Base-by-base conservation (phyloP, 2,797 vertebrate species). In the Diplodus puntazzo region DNA sequence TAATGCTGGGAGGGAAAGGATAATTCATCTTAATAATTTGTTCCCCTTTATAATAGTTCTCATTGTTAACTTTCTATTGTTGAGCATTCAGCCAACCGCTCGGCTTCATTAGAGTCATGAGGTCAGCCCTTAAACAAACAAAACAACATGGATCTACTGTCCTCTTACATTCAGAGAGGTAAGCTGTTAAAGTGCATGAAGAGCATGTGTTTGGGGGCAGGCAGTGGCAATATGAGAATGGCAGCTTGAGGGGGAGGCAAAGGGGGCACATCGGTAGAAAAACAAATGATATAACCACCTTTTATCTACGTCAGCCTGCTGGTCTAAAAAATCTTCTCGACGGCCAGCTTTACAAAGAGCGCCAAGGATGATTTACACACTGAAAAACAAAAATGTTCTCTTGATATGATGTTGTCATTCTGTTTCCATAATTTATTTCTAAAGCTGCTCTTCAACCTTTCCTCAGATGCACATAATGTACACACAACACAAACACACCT, bases 281-380 rank as follows among this genome's bases (percentile, higher is more conserved):
- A 94, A 93, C 84, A 89, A 91, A 88, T 88, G 80, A 92, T 91
- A 88, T 88, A 92, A 92, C 87, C 73, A 53, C 72, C 78, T 66
- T 88, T 90, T 64, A 81, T 81, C 80, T 54, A 72, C 75, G 63
- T 85, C 83, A 79, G 66, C 49, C 70, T 52, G 48, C 57, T 12
- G 5, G 48, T 67, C 62, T 23, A 46, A 50, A 74, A 67, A 67
- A 77, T 76, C 66, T 71, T 18, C 54, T 8, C 30, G n/a, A 53
- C 8, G 16, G 3, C 25, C 27, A 45, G 63, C 73, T 61, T 78
- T 58, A 53, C 9, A 60, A 48, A 64, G 39, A 7, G 12, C 1
- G 18, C 18, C 17, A 45, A 46, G 5, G 23, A 75, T 21, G 5
- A 49, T 64, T 65, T 53, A 13, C 21, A 49, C 20, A 16, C 16